These are phyloP conservation scores for Petromus typicus DNA, from an alignment of 2,113 vertebrate species.

Conservation along the genomic window DNA sequence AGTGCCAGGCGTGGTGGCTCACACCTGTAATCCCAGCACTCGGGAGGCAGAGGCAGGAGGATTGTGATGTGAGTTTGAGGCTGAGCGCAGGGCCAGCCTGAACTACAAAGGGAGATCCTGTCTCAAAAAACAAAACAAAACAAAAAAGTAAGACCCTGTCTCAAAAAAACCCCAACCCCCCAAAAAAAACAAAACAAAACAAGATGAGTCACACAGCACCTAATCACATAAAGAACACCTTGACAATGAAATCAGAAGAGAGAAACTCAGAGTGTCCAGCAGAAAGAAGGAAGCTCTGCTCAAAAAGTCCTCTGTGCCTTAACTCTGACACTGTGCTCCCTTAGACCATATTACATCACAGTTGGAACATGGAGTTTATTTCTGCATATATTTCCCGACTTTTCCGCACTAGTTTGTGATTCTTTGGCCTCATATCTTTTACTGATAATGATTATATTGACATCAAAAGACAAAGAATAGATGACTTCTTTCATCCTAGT, in stretches of 20 bases:
- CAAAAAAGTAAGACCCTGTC: too few species aligned
- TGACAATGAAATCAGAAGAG: not conserved
- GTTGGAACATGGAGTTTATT: not conserved
- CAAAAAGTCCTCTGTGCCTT: not conserved
- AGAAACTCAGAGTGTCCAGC: not conserved
- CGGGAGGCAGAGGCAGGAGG: too few species aligned
- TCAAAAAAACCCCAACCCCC: too few species aligned
- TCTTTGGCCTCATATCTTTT: not conserved
- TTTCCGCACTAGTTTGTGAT: not conserved
- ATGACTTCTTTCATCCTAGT: conserved; percentile 16
- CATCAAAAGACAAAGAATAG: not conserved
- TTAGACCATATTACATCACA: not conserved
- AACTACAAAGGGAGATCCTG: too few species aligned
- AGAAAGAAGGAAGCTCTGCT: conserved; percentile 1
- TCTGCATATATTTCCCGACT: not conserved
- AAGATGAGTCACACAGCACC: not conserved
- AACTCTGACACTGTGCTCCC: not conserved
- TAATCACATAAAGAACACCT: not conserved
- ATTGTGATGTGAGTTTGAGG: too few species aligned
- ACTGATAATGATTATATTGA: not conserved
- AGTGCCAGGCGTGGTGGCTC: too few species aligned
- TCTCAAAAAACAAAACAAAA: too few species aligned
- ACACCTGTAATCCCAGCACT: too few species aligned
- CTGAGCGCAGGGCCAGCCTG: too few species aligned
- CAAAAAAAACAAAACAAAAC: too few species aligned